Conservation (phyloP, 2,888 invertebrate genomes). For the Crematogaster levior region DNA sequence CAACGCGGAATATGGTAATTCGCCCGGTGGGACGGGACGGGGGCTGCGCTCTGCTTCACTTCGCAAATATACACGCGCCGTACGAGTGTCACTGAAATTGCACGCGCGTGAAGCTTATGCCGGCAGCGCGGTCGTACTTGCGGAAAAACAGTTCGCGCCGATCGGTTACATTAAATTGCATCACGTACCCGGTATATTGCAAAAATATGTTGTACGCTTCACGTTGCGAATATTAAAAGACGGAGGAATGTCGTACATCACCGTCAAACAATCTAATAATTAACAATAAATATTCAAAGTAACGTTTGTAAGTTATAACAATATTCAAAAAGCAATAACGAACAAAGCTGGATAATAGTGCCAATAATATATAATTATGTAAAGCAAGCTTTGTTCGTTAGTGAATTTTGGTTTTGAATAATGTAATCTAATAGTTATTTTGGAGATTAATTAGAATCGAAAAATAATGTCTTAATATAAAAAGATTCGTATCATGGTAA, state of each 20-base stretch:
- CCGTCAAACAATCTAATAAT: not conserved
- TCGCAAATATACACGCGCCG: conserved; percentile 55
- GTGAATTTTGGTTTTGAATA: too few species aligned
- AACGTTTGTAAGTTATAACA: too few species aligned
- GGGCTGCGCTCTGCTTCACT: conserved; percentile 24
- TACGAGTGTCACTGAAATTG: conserved; percentile 64
- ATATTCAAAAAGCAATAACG: too few species aligned
- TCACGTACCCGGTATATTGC: conserved; percentile 20
- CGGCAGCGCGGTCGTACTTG: conserved; percentile 54
- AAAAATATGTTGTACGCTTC: conserved; percentile 32
- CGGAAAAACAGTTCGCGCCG: conserved; percentile 29
- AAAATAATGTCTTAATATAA: not conserved
- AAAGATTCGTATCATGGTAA: not conserved
- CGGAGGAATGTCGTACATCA: not conserved
- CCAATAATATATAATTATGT: too few species aligned
- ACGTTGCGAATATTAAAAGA: conserved; percentile 25
- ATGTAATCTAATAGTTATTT: too few species aligned
- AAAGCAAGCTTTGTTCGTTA: too few species aligned
- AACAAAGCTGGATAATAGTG: too few species aligned
- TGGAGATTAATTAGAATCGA: not conserved
- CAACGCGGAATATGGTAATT: conserved; percentile 71
- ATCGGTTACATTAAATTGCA: conserved; percentile 43
- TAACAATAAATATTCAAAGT: too few species aligned
- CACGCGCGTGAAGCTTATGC: conserved; percentile 55
- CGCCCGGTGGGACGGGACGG: conserved; percentile 9